These are phyloP conservation scores for Caerostris extrusa DNA, from an alignment of 1,140 invertebrate species.

Conservation along the genomic window DNA sequence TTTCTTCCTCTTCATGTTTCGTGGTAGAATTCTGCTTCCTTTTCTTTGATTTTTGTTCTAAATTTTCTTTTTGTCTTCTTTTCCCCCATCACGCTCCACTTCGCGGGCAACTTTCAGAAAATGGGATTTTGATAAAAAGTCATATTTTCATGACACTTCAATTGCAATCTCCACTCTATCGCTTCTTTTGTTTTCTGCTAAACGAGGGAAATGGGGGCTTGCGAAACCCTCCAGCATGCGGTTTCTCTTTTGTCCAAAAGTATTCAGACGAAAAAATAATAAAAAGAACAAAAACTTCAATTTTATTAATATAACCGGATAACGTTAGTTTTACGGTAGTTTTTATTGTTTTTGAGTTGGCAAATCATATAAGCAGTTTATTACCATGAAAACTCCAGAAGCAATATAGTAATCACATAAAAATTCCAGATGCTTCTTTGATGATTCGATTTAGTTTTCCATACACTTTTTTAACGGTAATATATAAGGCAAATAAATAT, in stretches of 20 bases:
- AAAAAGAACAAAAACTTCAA: neutral
- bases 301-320: neutral
- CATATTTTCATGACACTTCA: constrained; percentile 63
- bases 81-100: neutral
- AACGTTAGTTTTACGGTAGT: neutral
- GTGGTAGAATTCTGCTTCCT: neutral
- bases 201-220: neutral
- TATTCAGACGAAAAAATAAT: neutral
- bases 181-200: neutral
- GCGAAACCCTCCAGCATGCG: neutral
- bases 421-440: neutral
- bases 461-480: neutral
- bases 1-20: neutral
- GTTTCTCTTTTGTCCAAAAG: neutral
- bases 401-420: neutral
- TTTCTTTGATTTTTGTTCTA: neutral
- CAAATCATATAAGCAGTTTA: too few species aligned
- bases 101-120: constrained; percentile 39
- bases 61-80: neutral
- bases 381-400: neutral
- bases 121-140: constrained; percentile 63
- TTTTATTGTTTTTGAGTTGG: neutral
- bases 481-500: too few species aligned
- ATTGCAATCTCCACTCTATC: constrained; percentile 11
- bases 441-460: neutral